phyloP scores from a whole-genome alignment of 2,113 vertebrate species.

The Poeciliopsis turrubarensis region DNA sequence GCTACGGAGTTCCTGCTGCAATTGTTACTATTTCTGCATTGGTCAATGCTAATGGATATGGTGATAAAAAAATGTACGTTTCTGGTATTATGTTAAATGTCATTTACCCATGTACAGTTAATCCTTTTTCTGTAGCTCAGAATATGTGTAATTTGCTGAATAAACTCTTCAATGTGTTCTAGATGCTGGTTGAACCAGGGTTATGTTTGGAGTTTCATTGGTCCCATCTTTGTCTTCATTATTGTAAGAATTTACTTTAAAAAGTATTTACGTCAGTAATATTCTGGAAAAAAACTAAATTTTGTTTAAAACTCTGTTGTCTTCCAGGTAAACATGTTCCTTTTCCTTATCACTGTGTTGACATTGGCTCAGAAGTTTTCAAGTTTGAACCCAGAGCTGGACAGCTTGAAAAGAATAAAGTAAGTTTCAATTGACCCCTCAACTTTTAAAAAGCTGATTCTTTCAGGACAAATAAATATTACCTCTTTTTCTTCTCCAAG shows the following conservation, averaged over 20 bases:
- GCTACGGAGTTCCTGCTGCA: slow-evolving; percentile 84
- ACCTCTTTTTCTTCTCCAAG: too few species aligned
- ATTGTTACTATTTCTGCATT: slow-evolving; percentile 81
- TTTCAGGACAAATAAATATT: too few species aligned
- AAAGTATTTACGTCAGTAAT: neutral
- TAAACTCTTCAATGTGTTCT: slow-evolving; percentile 23
- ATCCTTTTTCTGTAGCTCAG: neutral
- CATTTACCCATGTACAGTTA: neutral
- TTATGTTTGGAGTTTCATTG: slow-evolving; percentile 87
- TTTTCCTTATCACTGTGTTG: slow-evolving; percentile 85
- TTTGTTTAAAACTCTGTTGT: slow-evolving; percentile 1
- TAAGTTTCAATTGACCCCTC: slow-evolving; percentile 45
- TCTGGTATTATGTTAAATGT: slow-evolving; percentile 20
- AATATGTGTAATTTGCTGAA: neutral
- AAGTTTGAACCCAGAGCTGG: slow-evolving; percentile 83
- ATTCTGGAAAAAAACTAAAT: neutral
- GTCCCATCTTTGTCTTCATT: slow-evolving; percentile 82
- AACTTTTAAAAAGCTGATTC: too few species aligned
- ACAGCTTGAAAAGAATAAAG: slow-evolving; percentile 83
- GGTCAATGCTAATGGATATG: slow-evolving; percentile 75
- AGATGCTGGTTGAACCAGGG: slow-evolving; percentile 83
- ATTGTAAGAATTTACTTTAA: slow-evolving; percentile 65
- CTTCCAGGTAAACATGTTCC: slow-evolving; percentile 80
- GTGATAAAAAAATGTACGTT: slow-evolving; percentile 78
- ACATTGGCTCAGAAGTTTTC: slow-evolving; percentile 85